phyloP scores from a whole-genome alignment of 1,140 invertebrate genomes.

The Pomacea maculata region DNA sequence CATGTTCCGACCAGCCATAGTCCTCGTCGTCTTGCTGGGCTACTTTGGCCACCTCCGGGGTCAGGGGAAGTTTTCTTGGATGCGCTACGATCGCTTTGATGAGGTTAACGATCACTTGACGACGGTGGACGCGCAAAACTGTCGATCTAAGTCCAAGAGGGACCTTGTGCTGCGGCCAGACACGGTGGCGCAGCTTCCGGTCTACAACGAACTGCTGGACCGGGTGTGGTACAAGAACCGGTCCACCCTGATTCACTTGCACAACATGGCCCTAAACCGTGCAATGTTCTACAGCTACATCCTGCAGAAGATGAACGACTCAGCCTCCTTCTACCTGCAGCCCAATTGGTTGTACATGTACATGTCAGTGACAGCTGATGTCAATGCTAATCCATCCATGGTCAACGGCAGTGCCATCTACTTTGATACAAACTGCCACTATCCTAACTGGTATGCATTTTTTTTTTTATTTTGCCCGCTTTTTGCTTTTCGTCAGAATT shows the following conservation, averaged over 20 bases:
- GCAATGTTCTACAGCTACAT: conserved; percentile 94
- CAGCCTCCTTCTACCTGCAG: conserved; percentile 76
- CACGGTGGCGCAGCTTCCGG: conserved; percentile 89
- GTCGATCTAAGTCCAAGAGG: conserved; percentile 83
- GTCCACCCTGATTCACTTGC: conserved; percentile 90
- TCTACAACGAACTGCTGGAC: conserved; percentile 90
- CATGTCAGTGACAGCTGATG: conserved; percentile 91
- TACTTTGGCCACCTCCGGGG: conserved; percentile 60
- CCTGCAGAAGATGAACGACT: conserved; percentile 73
- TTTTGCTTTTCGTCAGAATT: too few species aligned
- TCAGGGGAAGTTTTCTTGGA: conserved; percentile 70
- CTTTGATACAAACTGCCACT: conserved; percentile 92
- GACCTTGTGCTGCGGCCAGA: conserved; percentile 82
- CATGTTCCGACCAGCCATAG: too few species aligned
- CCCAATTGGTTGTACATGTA: conserved; percentile 99
- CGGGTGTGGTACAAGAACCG: conserved; percentile 92
- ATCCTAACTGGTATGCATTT: conserved; percentile 72
- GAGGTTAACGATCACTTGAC: conserved; percentile 84
- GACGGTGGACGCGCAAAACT: conserved; percentile 83
- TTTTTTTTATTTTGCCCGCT: too few species aligned
- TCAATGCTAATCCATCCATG: conserved; percentile 84
- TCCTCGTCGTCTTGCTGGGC: too few species aligned
- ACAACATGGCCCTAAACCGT: conserved; percentile 93
- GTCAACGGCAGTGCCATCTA: conserved; percentile 94
- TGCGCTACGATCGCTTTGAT: conserved; percentile 83